Base-by-base conservation (phyloP, 1,140 invertebrate species). In the Zaprionus capensis region DNA sequence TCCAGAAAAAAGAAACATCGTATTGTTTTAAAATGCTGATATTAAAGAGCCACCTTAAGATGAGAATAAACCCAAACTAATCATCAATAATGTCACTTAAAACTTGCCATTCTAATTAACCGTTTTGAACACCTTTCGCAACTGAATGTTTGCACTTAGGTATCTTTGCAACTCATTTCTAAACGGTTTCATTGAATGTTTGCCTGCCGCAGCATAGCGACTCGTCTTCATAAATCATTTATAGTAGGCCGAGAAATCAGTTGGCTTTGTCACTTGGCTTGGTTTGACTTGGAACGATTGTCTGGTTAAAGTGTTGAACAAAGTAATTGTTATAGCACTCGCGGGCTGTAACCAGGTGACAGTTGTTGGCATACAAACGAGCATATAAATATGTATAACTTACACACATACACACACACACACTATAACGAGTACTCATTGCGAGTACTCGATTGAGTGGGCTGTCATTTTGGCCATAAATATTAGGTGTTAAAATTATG, bases 291-390 rank as follows among this genome's bases (percentile, higher is more conserved):
- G 67, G 61, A 63, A 31, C 63, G 59, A 49, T 49, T 71, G 67
- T 62, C 67, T 67, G 62, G 51, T 53, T 79, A 38, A 67, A 72
- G 59, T 64, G 74, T 77, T 67, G 66, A 75, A 55, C 61, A 61
- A 68, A 66, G 70, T 65, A 62, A 53, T 61, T 67, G 53, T 75
- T 59, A 57, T 67, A 31, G 44, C 44, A 75, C 2, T 64, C 53
- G 68, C 68, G 46, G 74, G 74, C 74, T 76, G 74, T 76, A 69
- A 55, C 74, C 56, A 76, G 64, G 61, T 80, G 74, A 77, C 78
- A 80, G 74, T 80, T 77, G 75, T 80, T 80, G 76, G 76, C 76
- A 78, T 66, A 76, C 68, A 71, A 78, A 76, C 76, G 76, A 78
- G 72, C 72, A 56, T 67, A 78, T 75, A 75, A 71, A 75, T 71